These are phyloP conservation scores for Heliconius melpomene DNA, from an alignment of 1,140 invertebrate species.

Conservation along the genomic window DNA sequence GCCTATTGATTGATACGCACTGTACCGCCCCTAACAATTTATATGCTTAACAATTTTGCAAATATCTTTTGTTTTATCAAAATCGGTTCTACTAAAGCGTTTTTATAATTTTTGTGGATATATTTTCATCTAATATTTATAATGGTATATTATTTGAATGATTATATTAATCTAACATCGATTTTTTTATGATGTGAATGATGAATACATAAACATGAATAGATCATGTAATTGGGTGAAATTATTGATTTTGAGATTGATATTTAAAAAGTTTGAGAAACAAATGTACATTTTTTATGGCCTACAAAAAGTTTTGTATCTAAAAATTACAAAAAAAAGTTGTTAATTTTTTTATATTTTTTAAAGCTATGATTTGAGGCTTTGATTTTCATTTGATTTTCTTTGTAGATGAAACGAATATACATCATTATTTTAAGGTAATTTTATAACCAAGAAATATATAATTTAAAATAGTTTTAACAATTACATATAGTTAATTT, in stretches of 20 bases:
- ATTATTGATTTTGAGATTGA: not conserved
- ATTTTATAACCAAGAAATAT: too few relatives aligned
- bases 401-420: not conserved
- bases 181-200: too few relatives aligned
- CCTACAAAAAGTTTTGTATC: constrained; percentile 33
- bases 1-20: constrained; percentile 15
- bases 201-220: too few relatives aligned
- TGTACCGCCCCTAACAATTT: not conserved
- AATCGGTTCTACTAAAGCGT: not conserved
- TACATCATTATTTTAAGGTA: not conserved
- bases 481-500: too few relatives aligned
- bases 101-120: not conserved
- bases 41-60: not conserved
- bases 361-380: not conserved
- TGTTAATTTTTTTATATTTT: not conserved
- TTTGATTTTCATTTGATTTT: not conserved
- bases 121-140: not conserved
- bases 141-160: not conserved
- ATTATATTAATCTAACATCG: too few relatives aligned
- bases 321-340: constrained; percentile 64
- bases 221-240: not conserved
- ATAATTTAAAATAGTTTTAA: too few relatives aligned
- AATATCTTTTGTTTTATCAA: not conserved
- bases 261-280: not conserved
- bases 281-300: not conserved